Conservation (phyloP, 2,888 invertebrate species). For the Lycophotia porphyrea region DNA sequence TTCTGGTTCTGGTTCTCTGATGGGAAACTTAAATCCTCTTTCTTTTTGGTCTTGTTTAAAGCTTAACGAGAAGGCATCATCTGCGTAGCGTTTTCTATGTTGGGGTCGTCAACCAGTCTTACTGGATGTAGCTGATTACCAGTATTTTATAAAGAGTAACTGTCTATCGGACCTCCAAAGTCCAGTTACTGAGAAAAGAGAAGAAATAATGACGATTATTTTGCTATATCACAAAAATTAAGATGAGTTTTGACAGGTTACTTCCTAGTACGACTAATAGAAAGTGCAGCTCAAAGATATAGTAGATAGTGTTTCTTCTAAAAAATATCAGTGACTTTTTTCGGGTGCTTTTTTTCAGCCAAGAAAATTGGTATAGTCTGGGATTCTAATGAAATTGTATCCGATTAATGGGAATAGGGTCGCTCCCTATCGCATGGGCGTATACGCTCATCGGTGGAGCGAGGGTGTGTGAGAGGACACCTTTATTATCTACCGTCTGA, state of each 20-base stretch:
- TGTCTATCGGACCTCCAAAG: too few species aligned
- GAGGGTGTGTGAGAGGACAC: conserved; percentile 37
- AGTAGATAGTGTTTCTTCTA: neutral
- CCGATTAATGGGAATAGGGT: conserved; percentile 45
- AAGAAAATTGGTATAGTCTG: neutral
- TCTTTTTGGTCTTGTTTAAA: too few species aligned
- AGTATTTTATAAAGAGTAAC: neutral
- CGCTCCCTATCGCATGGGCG: conserved; percentile 46
- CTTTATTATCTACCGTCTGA: conserved; percentile 33
- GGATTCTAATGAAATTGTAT: conserved; percentile 49
- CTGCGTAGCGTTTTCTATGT: too few species aligned
- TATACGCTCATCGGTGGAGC: conserved; percentile 14
- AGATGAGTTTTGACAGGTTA: neutral
- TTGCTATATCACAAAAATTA: neutral
- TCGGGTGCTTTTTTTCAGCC: neutral
- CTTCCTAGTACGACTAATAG: neutral
- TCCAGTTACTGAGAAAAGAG: too few species aligned
- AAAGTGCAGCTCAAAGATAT: neutral
- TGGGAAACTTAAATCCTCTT: too few species aligned
- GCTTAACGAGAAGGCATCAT: neutral
- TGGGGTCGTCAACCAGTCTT: too few species aligned
- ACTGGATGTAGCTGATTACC: too few species aligned
- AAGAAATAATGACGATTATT: neutral
- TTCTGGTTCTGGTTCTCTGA: too few species aligned
- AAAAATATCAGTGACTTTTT: conserved; percentile 3